Evolutionary conservation across 2,888 invertebrate genomes (phyloP), one percentile per base, ranked within the genome.

Genomic region (Scelioninae gen. 1): DNA sequence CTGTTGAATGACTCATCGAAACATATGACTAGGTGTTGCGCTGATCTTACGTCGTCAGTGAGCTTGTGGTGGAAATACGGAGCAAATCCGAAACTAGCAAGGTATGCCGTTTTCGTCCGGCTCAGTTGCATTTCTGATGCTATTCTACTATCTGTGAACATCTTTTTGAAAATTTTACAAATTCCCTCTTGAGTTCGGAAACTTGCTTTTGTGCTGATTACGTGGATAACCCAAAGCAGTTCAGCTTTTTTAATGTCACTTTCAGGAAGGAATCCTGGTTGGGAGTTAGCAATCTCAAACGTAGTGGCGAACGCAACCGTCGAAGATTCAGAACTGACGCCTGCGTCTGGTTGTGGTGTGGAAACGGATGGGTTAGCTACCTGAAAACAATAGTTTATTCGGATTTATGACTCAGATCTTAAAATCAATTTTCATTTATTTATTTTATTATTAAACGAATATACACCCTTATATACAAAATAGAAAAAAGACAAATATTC

Each of bases 11-110:
- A 58, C 34, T 72, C 72, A 32, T 62, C 53, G 15, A 62, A 72
- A 45, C 62, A 72, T 23, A 58, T 31, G 38, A 72, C 53, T 38
- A 72, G 11, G 13, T 58, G 34, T 7, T 62, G 9, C 15, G 60
- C 45, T 29, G 29, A 45, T 13, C 16, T 45, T 38, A 72, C 8
- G 32, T 53, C 43, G 43, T 72, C 62, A 16, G 16, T 40, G 11
- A 72, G 71, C 16, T 40, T 49, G 15, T 23, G 45, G 11, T 71
- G 47, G 51, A 71, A 71, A 51, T 56, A 56, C 45, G 71, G 62
- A 5, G 62, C 62, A n/a, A 72, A 11, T 32, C 72, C 60, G 16
- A 62, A 72, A 29, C 62, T 32, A 43, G 49, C 58, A 53, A 72
- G 51, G 29, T 72, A 72, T 15, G 13, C 62, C 16, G 49, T 62